A percentile compares a stretch with the other conserved stretches of the same genome.
Conservation (phyloP, 2,797 vertebrate genomes). For the Nannoperca australis region DNA sequence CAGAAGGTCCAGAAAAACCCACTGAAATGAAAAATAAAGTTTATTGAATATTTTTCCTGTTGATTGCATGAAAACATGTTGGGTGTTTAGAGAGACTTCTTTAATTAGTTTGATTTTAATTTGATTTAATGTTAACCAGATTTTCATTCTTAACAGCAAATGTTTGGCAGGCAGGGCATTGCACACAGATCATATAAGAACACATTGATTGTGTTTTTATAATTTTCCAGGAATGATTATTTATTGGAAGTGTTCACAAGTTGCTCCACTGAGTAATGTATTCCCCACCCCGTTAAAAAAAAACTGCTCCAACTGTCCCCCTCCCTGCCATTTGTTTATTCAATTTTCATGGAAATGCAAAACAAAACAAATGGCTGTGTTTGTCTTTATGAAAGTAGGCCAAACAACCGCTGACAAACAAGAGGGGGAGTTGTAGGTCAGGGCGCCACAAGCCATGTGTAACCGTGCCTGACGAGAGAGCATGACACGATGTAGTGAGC, state of each 20-base stretch:
- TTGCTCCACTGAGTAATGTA: constrained; percentile 7
- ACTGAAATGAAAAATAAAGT: constrained; percentile 24
- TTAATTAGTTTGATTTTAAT: not conserved
- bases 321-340: constrained; percentile 68
- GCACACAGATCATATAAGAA: too few species aligned
- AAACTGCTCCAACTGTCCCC: constrained; percentile 51
- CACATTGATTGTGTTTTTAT: too few species aligned
- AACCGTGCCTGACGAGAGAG: constrained; percentile 75
- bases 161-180: not conserved
- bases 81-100: not conserved
- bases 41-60: not conserved
- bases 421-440: constrained; percentile 84
- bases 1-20: constrained; percentile 54
- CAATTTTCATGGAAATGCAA: constrained; percentile 84
- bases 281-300: not conserved
- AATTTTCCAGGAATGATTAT: constrained; percentile 4
- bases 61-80: not conserved
- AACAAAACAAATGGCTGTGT: constrained; percentile 83
- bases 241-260: constrained; percentile 5
- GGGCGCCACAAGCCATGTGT: constrained; percentile 78
- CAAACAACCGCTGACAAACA: constrained; percentile 85
- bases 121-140: not conserved
- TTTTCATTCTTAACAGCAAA: constrained; percentile 8
- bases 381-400: constrained; percentile 87
- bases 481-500: constrained; percentile 73